These are phyloP conservation scores for Tachysurus vachellii DNA, from an alignment of 2,113 vertebrate genomes.

Conservation along the genomic window DNA sequence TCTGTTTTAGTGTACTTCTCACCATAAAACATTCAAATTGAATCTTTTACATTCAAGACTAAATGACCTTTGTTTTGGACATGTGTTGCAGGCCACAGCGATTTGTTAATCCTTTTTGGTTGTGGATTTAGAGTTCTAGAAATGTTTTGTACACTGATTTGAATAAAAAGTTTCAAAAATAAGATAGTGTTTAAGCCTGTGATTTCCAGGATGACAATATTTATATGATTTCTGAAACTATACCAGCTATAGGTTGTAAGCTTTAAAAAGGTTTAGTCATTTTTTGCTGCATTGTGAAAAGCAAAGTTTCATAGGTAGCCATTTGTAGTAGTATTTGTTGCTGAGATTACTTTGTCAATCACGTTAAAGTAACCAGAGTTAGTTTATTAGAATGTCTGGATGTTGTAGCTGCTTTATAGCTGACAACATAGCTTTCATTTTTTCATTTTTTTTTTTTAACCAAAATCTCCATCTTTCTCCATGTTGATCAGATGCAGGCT, in stretches of 20 bases:
- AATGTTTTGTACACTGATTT: constrained; percentile 44
- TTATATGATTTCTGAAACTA: neutral
- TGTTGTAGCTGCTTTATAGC: too few relatives aligned
- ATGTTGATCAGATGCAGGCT: too few relatives aligned
- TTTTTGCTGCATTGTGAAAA: neutral
- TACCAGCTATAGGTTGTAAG: neutral
- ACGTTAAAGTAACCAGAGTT: too few relatives aligned
- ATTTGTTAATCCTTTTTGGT: neutral
- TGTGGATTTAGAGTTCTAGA: neutral
- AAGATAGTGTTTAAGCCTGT: neutral
- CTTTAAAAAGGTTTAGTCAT: neutral
- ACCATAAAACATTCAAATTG: neutral
- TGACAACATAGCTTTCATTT: too few relatives aligned
- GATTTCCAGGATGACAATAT: neutral
- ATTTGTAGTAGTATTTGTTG: too few relatives aligned
- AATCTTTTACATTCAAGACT: constrained; percentile 2
- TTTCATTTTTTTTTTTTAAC: too few relatives aligned
- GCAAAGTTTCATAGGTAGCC: too few relatives aligned
- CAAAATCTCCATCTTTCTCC: too few relatives aligned
- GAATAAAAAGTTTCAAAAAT: constrained; percentile 35
- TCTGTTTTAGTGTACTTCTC: constrained; percentile 6
- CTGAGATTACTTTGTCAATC: too few relatives aligned
- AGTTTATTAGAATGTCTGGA: too few relatives aligned
- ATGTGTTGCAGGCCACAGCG: neutral
- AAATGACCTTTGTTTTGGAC: neutral